Evolutionary conservation across 92 coral and sea anemone species (phyloP).

Genomic region (Hydrozoanthus gracilis): DNA sequence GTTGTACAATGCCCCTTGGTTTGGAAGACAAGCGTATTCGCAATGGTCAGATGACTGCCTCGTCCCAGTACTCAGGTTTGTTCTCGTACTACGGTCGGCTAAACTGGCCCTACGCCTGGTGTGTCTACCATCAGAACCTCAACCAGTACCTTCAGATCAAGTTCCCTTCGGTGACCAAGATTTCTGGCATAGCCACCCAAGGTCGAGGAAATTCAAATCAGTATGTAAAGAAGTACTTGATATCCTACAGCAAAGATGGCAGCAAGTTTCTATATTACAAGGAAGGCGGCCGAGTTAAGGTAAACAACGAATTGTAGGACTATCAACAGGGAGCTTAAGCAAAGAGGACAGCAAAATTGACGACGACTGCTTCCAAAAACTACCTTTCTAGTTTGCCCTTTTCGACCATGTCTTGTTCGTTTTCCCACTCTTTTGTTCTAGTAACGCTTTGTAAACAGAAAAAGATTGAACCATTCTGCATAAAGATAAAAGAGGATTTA

Average conservation of each 20-base stretch:
- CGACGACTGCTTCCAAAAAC: too few relatives aligned
- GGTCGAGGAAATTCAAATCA: constrained; percentile 82
- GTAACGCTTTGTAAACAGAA: too few relatives aligned
- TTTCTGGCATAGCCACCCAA: constrained; percentile 87
- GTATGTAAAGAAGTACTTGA: constrained; percentile 76
- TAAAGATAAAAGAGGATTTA: too few relatives aligned
- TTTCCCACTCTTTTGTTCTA: too few relatives aligned
- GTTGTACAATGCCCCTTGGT: constrained; percentile 90
- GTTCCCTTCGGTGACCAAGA: constrained; percentile 65
- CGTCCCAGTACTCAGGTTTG: constrained; percentile 65
- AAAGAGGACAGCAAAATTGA: too few relatives aligned
- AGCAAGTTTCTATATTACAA: constrained; percentile 52
- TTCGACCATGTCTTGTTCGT: too few relatives aligned
- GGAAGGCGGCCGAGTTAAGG: constrained; percentile 48
- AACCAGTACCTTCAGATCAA: constrained; percentile 79
- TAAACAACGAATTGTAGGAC: background rate
- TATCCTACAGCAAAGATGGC: constrained; percentile 76
- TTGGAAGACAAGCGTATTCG: constrained; percentile 82
- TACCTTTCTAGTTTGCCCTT: too few relatives aligned
- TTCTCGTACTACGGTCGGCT: constrained; percentile 77
- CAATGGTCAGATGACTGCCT: constrained; percentile 78
- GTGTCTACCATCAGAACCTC: constrained; percentile 55
- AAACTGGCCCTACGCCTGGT: constrained; percentile 78
- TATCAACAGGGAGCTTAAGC: background rate
- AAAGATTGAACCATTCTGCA: too few relatives aligned